phyloP scores from a whole-genome alignment of 2,113 vertebrate species.

The cattle (Bos taurus) region DNA sequence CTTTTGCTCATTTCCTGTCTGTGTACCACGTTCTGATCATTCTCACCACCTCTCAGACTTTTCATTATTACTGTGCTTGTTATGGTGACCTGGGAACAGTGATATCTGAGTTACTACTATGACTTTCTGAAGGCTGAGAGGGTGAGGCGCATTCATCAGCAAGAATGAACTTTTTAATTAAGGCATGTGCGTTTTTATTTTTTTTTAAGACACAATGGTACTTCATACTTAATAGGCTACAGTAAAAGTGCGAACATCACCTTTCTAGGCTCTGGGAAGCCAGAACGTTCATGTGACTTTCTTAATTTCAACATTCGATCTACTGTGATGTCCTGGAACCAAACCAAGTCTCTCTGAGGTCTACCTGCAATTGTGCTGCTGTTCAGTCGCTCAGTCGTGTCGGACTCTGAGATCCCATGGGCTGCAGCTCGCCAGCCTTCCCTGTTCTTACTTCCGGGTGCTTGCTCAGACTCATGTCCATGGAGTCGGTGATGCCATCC shows the following conservation, averaged over 20 bases:
- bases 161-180: neutral
- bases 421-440: neutral
- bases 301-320: neutral
- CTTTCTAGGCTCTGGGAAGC: neutral
- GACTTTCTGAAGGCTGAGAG: neutral
- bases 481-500: neutral
- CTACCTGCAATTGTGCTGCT: neutral
- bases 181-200: neutral
- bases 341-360: neutral
- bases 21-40: neutral
- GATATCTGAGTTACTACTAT: neutral
- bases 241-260: neutral
- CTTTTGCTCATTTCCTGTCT: neutral
- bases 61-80: neutral
- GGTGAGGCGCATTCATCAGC: neutral
- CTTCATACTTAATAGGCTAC: neutral
- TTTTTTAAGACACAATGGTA: neutral
- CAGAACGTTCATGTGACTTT: neutral
- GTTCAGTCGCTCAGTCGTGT: rapidly evolving
- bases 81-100: neutral
- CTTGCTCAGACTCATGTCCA: neutral
- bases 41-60: neutral
- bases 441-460: neutral
- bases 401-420: neutral
- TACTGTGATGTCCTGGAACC: neutral